A percentile compares a stretch with the other conserved stretches of the same genome.
Evolutionary conservation across 1,140 invertebrate species (phyloP).

Genomic region (Leptestheria dahalacensis): DNA sequence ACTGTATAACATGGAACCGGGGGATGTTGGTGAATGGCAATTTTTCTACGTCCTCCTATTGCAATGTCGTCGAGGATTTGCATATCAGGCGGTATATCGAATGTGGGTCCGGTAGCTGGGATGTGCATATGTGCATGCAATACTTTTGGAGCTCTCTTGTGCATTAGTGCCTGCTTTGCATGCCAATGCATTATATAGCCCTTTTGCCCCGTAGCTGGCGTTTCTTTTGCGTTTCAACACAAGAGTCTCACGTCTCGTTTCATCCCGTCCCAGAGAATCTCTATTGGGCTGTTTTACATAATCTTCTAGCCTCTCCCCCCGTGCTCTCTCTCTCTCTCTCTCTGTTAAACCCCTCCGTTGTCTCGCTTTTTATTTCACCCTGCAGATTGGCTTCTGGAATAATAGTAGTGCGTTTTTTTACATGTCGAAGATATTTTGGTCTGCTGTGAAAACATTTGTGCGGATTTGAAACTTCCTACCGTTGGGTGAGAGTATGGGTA

Average conservation of each 20-base stretch:
- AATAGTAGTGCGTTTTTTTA: no score
- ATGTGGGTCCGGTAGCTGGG: background rate
- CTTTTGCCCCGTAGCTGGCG: no score
- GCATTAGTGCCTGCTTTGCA: background rate
- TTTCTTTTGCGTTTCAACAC: no score
- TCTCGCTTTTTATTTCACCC: no score
- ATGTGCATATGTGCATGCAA: background rate
- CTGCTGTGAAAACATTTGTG: no score
- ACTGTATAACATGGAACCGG: background rate
- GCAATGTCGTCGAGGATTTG: background rate
- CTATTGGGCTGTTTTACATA: background rate
- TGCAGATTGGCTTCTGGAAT: no score
- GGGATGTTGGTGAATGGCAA: background rate
- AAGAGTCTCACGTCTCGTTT: background rate
- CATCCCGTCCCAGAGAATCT: background rate
- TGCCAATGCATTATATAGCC: no score
- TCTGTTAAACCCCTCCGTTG: background rate
- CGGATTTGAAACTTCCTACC: no score
- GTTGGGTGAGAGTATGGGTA: no score
- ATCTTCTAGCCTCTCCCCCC: background rate
- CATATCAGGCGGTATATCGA: background rate
- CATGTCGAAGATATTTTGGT: no score
- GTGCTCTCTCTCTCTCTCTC: background rate
- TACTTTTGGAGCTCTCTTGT: background rate
- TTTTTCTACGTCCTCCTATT: background rate